phyloP scores from a whole-genome alignment of 2,113 vertebrate species.

The Mobula hypostoma region DNA sequence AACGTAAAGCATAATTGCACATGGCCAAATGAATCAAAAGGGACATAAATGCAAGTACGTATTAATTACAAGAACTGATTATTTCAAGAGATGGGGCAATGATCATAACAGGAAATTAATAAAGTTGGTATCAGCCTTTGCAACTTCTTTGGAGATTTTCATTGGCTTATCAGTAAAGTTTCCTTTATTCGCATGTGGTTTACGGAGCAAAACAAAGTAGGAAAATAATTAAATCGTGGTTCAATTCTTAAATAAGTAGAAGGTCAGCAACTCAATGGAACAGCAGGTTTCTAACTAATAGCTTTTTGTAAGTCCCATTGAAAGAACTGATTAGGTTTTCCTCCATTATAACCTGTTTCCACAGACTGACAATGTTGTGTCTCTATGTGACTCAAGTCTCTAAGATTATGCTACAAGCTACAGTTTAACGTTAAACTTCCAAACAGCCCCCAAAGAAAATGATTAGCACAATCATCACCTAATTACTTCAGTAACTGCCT shows the following conservation, averaged over 20 bases:
- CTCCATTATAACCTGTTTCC: background rate
- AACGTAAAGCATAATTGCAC: background rate
- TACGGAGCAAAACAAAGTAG: background rate
- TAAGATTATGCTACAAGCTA: background rate
- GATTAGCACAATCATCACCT: background rate
- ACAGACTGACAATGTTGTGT: background rate
- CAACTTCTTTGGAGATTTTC: background rate
- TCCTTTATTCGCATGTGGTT: background rate
- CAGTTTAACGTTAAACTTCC: background rate
- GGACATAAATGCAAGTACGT: too few species aligned
- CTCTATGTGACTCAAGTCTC: background rate
- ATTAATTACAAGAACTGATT: background rate
- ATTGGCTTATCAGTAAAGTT: background rate
- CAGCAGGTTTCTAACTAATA: background rate
- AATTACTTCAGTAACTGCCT: slow-evolving; percentile 27
- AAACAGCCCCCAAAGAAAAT: background rate
- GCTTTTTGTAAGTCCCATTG: background rate
- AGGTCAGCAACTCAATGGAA: background rate
- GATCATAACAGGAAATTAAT: too few species aligned
- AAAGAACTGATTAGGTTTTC: background rate
- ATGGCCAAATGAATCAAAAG: background rate
- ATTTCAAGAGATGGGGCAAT: too few species aligned
- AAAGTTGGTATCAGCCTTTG: background rate
- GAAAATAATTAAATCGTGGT: background rate
- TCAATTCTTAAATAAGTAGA: background rate